A percentile compares a stretch with the other conserved stretches of the same genome.
These are phyloP conservation scores for Rhinoraja longicauda DNA, from an alignment of 2,797 vertebrate genomes.

Conservation along the genomic window DNA sequence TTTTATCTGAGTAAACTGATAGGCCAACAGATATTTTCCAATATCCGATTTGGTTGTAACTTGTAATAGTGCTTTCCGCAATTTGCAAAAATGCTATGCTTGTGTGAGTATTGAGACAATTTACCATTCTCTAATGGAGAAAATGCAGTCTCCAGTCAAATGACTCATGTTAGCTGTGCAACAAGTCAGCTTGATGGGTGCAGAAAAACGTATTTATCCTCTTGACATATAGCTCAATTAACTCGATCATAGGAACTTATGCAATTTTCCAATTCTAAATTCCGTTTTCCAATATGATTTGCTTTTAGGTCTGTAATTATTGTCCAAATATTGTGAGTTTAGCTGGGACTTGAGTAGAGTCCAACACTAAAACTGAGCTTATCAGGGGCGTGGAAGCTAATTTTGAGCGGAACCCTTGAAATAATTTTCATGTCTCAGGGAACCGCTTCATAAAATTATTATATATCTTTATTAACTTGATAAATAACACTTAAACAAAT, in stretches of 20 bases:
- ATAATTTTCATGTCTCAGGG: too few species aligned
- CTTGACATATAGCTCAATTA: too few species aligned
- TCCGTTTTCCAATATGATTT: neutral
- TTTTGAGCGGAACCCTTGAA: too few species aligned
- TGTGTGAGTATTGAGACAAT: neutral
- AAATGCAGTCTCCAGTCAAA: neutral
- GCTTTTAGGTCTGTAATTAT: neutral
- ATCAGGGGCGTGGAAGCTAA: too few species aligned
- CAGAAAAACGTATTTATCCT: neutral
- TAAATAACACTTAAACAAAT: too few species aligned
- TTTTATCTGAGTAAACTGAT: neutral
- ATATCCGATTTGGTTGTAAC: neutral
- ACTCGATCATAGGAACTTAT: neutral
- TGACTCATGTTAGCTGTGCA: neutral
- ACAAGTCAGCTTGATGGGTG: neutral
- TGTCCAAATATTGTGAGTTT: neutral
- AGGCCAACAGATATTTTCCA: neutral
- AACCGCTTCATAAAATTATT: too few species aligned
- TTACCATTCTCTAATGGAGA: neutral
- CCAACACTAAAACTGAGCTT: neutral
- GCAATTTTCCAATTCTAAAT: too few species aligned
- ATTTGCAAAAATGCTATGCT: neutral
- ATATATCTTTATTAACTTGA: too few species aligned
- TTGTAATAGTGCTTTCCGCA: neutral
- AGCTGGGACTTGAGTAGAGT: neutral